Evolutionary conservation across 2,797 vertebrate genomes (phyloP).

Genomic region (Malacoctenus gilli): DNA sequence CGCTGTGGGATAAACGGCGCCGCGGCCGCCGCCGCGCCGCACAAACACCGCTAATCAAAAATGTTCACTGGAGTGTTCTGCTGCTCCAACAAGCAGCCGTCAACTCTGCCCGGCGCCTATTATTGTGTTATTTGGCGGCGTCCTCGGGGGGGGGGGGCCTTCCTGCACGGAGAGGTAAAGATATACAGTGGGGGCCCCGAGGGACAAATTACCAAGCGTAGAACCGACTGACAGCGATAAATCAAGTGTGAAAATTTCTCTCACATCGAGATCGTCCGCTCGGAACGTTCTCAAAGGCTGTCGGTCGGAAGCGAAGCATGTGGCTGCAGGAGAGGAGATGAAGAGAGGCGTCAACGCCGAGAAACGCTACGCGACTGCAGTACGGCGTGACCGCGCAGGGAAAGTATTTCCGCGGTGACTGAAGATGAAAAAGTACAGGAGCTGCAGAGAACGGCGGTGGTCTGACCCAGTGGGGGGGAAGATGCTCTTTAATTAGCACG

Average conservation of each 20-base stretch:
- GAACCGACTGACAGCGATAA: constrained; percentile 17
- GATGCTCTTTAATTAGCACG: too few species aligned
- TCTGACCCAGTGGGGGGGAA: too few species aligned
- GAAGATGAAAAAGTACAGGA: too few species aligned
- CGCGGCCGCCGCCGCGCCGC: background rate
- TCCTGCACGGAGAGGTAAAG: background rate
- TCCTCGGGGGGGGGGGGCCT: background rate
- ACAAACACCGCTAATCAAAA: background rate
- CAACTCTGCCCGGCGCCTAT: background rate
- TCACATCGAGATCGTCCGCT: constrained; percentile 4
- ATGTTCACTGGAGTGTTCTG: background rate
- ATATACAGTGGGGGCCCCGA: background rate
- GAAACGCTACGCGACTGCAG: too few species aligned
- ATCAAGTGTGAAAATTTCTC: constrained; percentile 13
- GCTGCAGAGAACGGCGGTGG: too few species aligned
- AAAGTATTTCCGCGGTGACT: too few species aligned
- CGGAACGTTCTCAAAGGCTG: background rate
- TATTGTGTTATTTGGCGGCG: background rate
- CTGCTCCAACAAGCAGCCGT: constrained; percentile 13
- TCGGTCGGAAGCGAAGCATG: background rate
- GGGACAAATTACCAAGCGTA: constrained; percentile 13
- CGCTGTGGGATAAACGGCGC: background rate
- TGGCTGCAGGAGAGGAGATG: background rate
- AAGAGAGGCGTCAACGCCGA: background rate
- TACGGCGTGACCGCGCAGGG: too few species aligned